Base-by-base conservation (phyloP, 2,113 vertebrate species). In the Tinamus guttatus region DNA sequence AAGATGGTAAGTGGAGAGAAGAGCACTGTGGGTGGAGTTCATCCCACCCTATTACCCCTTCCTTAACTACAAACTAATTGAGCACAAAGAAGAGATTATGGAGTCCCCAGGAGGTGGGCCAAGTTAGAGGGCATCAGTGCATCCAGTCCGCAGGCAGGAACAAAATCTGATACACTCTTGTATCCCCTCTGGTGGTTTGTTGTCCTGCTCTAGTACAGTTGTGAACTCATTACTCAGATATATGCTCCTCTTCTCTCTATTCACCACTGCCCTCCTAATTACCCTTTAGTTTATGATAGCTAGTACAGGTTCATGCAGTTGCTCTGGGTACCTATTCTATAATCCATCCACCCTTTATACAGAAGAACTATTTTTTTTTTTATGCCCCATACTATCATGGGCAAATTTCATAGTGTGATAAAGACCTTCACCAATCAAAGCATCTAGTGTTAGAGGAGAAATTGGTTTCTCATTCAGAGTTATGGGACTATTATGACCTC, bases 401-500 rank as follows among this genome's bases (percentile, higher is more conserved):
- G 77, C 89, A 94, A 96, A 95, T 96, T 96, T 96, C 87, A 85
- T 89, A 83, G 85, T 36, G 88, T 76, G 91, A 87, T 94, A 94
- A 97, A 97, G 94, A 75, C 90, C 96, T 95, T 89, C 49, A 59
- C 94, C 95, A 96, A 95, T 90, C 34, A 81, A 67, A 94, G 95
- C 95, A 79, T 92, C 91, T 63, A 47, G 86, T 40, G 54, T 91
- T 81, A 95, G 92, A 92, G 65, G 96, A 92, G 91, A 96, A 93
- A 67, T 70, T 65, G 94, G 95, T 96, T 92, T 92, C 96, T 95
- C 92, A 88, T 90, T 90, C 95, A 73, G 97, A 94, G 96, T 96
- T 95, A 84, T 93, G 98, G 96, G 97, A 92, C 95, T 63, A 93
- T 93, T 96, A 92, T 92, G 95, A 97, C 97, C 97, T 97, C 98